Evolutionary conservation across 2,113 vertebrate species (phyloP).

Genomic region (Hassar affinis): DNA sequence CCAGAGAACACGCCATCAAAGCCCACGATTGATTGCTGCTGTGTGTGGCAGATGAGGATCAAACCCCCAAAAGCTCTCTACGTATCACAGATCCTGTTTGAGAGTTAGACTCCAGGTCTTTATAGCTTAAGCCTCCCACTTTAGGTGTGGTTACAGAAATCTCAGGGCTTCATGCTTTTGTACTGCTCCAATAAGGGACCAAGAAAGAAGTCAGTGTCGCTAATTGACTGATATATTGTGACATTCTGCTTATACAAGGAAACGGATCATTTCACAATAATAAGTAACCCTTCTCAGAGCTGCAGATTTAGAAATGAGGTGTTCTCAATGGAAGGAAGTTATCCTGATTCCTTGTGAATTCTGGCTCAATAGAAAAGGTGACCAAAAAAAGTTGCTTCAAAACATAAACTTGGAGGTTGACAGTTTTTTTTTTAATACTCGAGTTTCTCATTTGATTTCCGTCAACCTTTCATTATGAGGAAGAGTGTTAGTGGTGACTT

Average conservation of each 20-base stretch:
- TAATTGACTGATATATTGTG: background rate
- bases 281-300: background rate
- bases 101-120: slow-evolving; percentile 9
- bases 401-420: background rate
- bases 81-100: slow-evolving; percentile 11
- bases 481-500: background rate
- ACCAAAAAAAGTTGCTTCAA: background rate
- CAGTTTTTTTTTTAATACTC: background rate
- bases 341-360: background rate
- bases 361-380: background rate
- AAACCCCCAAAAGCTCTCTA: slow-evolving; percentile 19
- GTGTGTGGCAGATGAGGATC: slow-evolving; percentile 43
- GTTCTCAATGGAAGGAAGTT: background rate
- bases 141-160: slow-evolving; percentile 25
- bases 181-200: background rate
- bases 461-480: background rate
- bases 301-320: background rate
- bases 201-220: background rate
- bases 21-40: slow-evolving; percentile 26
- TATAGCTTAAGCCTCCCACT: slow-evolving; percentile 7
- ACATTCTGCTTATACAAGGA: background rate
- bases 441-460: background rate
- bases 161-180: background rate
- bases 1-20: slow-evolving; percentile 44
- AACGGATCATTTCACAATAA: background rate